These are phyloP conservation scores for Pyrrhura leucotis DNA, from an alignment of 2,797 vertebrate genomes.

Conservation along the genomic window DNA sequence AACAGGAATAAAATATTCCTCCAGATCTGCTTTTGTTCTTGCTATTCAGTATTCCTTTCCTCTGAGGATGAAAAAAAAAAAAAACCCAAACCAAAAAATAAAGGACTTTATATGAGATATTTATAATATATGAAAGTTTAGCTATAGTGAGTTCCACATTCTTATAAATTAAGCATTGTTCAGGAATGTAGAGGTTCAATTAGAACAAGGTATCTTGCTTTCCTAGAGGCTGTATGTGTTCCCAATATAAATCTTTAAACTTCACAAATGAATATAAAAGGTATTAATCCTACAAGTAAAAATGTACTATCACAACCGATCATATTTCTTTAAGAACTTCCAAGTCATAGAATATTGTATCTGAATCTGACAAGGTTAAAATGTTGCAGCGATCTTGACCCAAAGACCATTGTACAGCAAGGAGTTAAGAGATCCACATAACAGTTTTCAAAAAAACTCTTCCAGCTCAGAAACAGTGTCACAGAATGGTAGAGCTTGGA, in stretches of 20 bases:
- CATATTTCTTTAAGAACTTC: not conserved
- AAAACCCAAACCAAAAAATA: not conserved
- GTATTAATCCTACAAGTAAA: not conserved
- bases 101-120: too few relatives aligned
- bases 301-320: not conserved
- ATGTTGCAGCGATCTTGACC: not conserved
- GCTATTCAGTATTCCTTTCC: not conserved
- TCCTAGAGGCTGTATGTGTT: not conserved
- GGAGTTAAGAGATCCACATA: not conserved
- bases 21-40: not conserved
- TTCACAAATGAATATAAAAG: not conserved
- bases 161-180: not conserved
- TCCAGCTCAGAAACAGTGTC: not conserved
- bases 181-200: not conserved
- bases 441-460: not conserved
- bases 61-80: not conserved
- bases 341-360: not conserved
- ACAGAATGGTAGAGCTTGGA: not conserved
- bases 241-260: not conserved
- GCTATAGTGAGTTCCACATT: not conserved
- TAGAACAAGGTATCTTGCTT: not conserved
- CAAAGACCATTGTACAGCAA: not conserved
- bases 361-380: not conserved
- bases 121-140: not conserved
- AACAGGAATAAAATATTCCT: not conserved